Base-by-base conservation (phyloP, 2,888 invertebrate species). In the Schizotus pectinicornis region DNA sequence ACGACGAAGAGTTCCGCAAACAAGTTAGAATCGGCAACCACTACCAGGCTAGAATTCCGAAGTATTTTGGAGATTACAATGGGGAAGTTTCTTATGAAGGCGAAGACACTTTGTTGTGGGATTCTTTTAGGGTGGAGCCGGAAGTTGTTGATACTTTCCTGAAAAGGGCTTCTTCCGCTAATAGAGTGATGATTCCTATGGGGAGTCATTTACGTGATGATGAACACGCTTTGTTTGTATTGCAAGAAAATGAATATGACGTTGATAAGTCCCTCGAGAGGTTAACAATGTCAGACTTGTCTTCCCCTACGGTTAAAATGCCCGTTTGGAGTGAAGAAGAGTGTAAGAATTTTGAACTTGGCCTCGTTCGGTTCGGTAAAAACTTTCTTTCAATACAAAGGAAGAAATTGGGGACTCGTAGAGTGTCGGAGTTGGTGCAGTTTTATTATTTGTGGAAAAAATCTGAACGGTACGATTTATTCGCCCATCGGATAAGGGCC, bases 361-460 rank as follows among this genome's bases (percentile, higher is more conserved):
- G 60, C 9, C 22, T 60, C 1, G 7, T 60, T 13, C 37, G 34
- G 37, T 60, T 52, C 8, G 60, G 60, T 12, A 60, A 60, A 22
- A 60, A 60, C 42, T 60, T 60, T 43, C 56, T 42, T 34, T 38
- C 51, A 2, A 60, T 60, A 14, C 60, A 60, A 12, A 60, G 48
- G 39, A 39, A 51, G 34, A 56, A 47, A 2, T 1, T 46, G 3
- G 31, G 7, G 5, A 43, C 43, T 8, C 43, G 32, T 32, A 42
- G 39, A 7, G 49, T 60, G n/a, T 48, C 48, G 7, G 60, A 60
- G 39, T 51, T 60, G 30, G 60, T 60, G n/a, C 60, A 60, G 47
- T 60, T 60, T 45, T 60, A 60, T 48, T 60, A 60, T 52, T 43
- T 60, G 14, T 60, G 60, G 60, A 60, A 60, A 38, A 60, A 60